These are phyloP conservation scores for Drosophila bipectinata DNA, from an alignment of 1,140 invertebrate genomes.

Conservation along the genomic window DNA sequence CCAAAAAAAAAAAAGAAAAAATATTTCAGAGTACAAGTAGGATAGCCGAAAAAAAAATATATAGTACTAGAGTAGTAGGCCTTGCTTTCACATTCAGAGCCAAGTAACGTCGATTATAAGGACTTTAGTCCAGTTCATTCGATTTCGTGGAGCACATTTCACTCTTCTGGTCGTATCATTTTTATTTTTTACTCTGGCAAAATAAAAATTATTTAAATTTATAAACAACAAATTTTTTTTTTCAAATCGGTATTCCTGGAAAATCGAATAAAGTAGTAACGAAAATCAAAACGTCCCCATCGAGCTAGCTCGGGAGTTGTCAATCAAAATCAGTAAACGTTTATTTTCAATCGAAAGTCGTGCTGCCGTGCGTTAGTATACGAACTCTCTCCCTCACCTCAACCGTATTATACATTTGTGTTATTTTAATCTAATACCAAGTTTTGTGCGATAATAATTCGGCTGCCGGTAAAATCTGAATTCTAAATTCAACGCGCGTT, in stretches of 20 bases:
- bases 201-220: not conserved
- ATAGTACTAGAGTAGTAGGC: constrained; percentile 21
- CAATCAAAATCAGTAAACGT: constrained; percentile 1
- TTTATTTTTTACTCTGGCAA: constrained; percentile 42
- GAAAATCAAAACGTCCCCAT: not conserved
- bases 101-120: not conserved
- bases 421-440: not conserved
- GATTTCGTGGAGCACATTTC: constrained; percentile 44
- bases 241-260: too few species aligned
- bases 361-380: not conserved
- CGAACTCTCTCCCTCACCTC: not conserved
- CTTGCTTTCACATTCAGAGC: constrained; percentile 63
- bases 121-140: constrained; percentile 41
- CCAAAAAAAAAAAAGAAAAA: constrained; percentile 7
- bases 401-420: not conserved
- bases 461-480: not conserved
- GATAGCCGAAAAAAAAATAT: not conserved
- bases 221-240: not conserved
- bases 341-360: too few species aligned
- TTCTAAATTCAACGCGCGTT: not conserved
- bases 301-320: not conserved
- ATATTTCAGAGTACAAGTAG: not conserved
- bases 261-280: not conserved
- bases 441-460: not conserved
- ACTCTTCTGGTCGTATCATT: constrained; percentile 53